A percentile compares a stretch with the other conserved stretches of the same genome.
These are phyloP conservation scores for Ceyx margarethae DNA, from an alignment of 2,113 vertebrate species.

Conservation along the genomic window DNA sequence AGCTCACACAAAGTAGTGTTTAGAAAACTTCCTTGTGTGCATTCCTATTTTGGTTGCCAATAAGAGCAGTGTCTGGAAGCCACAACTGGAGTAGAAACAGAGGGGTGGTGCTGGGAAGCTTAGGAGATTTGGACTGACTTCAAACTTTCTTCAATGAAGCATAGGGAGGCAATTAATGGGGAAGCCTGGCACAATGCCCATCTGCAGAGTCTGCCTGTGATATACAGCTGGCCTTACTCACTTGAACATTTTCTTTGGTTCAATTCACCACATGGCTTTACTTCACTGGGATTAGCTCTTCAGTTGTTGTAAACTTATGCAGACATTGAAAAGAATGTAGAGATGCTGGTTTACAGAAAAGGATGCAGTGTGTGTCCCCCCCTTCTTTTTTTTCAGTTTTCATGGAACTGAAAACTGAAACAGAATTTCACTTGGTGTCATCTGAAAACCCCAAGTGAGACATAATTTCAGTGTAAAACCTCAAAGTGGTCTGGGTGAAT, in stretches of 20 bases:
- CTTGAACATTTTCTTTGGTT: constrained; percentile 62
- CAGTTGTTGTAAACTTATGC: neutral
- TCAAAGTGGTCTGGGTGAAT: neutral
- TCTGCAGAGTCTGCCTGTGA: constrained; percentile 21
- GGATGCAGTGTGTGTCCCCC: neutral
- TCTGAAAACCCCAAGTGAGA: constrained; percentile 6
- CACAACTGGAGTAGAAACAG: constrained; percentile 20
- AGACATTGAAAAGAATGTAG: neutral
- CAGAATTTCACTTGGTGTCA: neutral
- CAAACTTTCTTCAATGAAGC: constrained; percentile 52
- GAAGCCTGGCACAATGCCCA: constrained; percentile 42
- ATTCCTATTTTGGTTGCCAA: constrained; percentile 7
- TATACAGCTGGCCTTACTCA: constrained; percentile 47
- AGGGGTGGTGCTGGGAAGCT: constrained; percentile 22
- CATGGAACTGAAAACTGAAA: neutral
- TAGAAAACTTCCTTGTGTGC: neutral
- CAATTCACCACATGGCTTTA: constrained; percentile 32
- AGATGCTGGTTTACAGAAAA: neutral
- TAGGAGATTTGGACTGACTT: constrained; percentile 52
- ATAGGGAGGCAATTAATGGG: constrained; percentile 54
- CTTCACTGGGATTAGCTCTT: constrained; percentile 33
- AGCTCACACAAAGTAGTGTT: neutral
- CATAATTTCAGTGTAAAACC: neutral
- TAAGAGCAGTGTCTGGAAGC: constrained; percentile 18
- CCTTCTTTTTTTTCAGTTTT: neutral